These are phyloP conservation scores for Colostygia pectinataria DNA, from an alignment of 2,888 invertebrate species.

Conservation along the genomic window DNA sequence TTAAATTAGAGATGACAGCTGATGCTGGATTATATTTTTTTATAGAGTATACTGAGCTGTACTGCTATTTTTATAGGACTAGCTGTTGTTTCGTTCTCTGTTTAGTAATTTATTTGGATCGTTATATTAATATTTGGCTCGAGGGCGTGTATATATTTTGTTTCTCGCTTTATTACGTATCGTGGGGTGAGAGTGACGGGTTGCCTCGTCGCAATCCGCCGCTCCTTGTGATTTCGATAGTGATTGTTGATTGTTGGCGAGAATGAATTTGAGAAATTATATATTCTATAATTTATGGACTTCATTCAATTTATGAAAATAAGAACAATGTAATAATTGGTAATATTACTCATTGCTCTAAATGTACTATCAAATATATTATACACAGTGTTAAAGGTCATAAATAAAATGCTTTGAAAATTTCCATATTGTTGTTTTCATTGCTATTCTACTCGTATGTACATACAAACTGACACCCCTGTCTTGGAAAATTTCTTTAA, in stretches of 20 bases:
- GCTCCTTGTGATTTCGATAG: conserved; percentile 67
- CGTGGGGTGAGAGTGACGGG: conserved; percentile 31
- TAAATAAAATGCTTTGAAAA: conserved; percentile 84
- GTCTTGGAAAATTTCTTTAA: no score
- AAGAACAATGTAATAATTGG: conserved; percentile 83
- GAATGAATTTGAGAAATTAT: conserved; percentile 77
- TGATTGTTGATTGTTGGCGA: conserved; percentile 80
- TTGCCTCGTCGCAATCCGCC: conserved; percentile 21
- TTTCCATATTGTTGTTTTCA: conserved; percentile 72
- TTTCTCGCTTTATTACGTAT: conserved; percentile 49
- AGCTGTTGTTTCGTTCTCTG: conserved; percentile 65
- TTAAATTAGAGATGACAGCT: conserved; percentile 76
- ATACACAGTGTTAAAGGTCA: conserved; percentile 84
- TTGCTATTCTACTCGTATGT: no score
- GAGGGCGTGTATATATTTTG: conserved; percentile 41
- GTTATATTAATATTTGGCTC: conserved; percentile 42
- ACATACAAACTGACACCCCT: no score
- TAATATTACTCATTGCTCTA: conserved; percentile 84
- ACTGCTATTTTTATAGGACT: conserved; percentile 80
- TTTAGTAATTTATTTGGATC: conserved; percentile 57
- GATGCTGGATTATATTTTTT: conserved; percentile 79
- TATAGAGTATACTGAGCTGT: conserved; percentile 79
- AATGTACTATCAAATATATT: conserved; percentile 84
- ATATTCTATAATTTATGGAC: conserved; percentile 80
- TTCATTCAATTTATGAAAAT: conserved; percentile 79